A percentile compares a stretch with the other conserved stretches of the same genome.
Evolutionary conservation across 2,888 invertebrate genomes (phyloP).

Genomic region (Cephus runcator): DNA sequence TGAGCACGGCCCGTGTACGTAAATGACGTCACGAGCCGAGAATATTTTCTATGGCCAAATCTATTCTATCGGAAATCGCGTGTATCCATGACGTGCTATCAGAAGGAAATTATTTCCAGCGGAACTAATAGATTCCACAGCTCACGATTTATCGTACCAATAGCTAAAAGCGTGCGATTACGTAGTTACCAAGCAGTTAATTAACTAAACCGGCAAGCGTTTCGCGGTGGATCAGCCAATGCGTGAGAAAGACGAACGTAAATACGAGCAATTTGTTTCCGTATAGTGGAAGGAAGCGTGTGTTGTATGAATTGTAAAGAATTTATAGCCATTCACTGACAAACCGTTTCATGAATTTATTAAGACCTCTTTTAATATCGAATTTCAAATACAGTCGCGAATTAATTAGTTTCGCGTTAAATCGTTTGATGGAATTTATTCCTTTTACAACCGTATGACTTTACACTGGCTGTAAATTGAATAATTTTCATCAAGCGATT

Average conservation of each 20-base stretch:
- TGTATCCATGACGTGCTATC: background rate
- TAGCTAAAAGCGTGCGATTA: constrained; percentile 17
- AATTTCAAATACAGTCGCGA: no score
- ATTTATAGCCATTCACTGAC: background rate
- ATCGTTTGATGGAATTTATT: no score
- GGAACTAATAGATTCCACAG: constrained; percentile 7
- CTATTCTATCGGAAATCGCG: background rate
- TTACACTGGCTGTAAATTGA: no score
- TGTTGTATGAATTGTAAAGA: background rate
- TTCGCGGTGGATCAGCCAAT: constrained; percentile 22
- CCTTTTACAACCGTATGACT: no score
- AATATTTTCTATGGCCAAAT: background rate
- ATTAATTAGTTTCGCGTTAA: no score
- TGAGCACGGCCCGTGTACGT: background rate
- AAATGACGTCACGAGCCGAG: background rate
- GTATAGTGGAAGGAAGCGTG: background rate
- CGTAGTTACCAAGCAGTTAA: constrained; percentile 30
- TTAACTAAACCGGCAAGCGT: constrained; percentile 31
- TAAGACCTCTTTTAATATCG: no score
- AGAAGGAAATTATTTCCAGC: background rate
- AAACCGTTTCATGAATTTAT: background rate
- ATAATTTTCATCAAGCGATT: background rate
- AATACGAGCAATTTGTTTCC: constrained; percentile 27
- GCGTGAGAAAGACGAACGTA: constrained; percentile 27
- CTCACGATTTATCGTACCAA: constrained; percentile 28